Evolutionary conservation across 1,140 invertebrate genomes (phyloP).

Genomic region (Archegozetes longisetosus): DNA sequence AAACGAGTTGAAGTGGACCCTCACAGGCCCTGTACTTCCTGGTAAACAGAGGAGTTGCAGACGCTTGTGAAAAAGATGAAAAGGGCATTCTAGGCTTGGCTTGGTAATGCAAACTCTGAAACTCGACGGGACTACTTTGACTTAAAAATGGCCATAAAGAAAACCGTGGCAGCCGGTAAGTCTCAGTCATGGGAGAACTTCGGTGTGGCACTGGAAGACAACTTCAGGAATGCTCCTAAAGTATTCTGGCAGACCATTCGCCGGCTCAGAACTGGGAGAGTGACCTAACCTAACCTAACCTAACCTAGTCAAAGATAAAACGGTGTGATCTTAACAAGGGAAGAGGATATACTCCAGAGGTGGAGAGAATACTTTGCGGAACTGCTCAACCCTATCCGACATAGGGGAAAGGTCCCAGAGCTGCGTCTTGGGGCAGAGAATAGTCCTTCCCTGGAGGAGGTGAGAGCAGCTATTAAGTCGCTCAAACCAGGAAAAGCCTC

Average conservation of each 20-base stretch:
- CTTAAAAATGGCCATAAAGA: background rate
- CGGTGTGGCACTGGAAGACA: background rate
- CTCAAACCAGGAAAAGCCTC: background rate
- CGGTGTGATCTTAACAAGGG: background rate
- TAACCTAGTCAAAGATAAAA: background rate
- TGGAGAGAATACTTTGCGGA: slow-evolving; percentile 3
- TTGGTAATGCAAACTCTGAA: background rate
- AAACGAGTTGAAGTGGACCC: background rate
- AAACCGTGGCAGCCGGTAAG: background rate
- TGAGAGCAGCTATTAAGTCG: background rate
- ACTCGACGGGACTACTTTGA: background rate
- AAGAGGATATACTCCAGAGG: background rate
- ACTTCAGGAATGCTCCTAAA: background rate
- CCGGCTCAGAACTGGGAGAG: background rate
- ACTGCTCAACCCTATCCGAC: background rate
- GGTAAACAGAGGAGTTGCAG: background rate
- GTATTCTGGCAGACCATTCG: slow-evolving; percentile 2
- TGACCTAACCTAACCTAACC: too few relatives aligned
- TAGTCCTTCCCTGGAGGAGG: background rate
- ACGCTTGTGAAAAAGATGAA: background rate
- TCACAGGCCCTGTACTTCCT: background rate
- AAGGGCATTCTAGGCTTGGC: background rate
- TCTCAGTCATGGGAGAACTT: background rate
- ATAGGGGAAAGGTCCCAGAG: background rate
- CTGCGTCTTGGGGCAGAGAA: background rate